Evolutionary conservation across 2,888 invertebrate genomes (phyloP).

Genomic region (Polydrusus pterygomalis): DNA sequence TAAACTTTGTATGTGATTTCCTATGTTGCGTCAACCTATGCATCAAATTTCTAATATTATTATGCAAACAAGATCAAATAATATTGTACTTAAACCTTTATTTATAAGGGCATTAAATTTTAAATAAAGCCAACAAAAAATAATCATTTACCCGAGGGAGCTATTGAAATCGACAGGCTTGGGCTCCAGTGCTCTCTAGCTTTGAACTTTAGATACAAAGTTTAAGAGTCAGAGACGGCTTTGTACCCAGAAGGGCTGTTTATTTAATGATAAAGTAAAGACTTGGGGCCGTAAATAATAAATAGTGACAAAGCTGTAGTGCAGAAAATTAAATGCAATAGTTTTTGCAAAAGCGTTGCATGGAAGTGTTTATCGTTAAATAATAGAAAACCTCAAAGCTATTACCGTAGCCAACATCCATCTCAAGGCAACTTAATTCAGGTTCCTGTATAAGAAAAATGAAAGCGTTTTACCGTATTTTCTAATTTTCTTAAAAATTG

Average conservation of each 20-base stretch:
- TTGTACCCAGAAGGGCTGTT: conserved; percentile 35
- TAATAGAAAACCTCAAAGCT: too few relatives aligned
- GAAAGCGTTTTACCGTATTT: too few relatives aligned
- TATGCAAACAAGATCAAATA: not conserved
- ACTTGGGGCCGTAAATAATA: conserved; percentile 19
- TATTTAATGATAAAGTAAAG: conserved; percentile 22
- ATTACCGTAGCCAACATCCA: too few relatives aligned
- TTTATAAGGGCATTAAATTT: conserved; percentile 5
- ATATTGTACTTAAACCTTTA: conserved; percentile 3
- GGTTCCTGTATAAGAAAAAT: too few relatives aligned
- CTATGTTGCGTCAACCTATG: too few relatives aligned
- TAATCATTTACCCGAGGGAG: conserved; percentile 25
- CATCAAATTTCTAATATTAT: too few relatives aligned
- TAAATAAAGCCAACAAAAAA: conserved; percentile 54
- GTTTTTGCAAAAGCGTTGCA: too few relatives aligned
- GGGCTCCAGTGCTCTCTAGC: conserved; percentile 14
- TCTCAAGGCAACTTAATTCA: too few relatives aligned
- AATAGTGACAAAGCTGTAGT: conserved; percentile 1
- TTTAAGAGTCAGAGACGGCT: conserved; percentile 25
- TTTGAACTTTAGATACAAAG: conserved; percentile 39
- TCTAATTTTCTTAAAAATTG: too few relatives aligned
- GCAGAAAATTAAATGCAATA: not conserved
- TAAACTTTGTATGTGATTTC: too few relatives aligned
- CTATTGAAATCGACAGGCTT: conserved; percentile 21
- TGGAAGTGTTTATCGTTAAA: too few relatives aligned